Evolutionary conservation across 2,888 invertebrate species (phyloP).

Genomic region (Brenthis hecate): DNA sequence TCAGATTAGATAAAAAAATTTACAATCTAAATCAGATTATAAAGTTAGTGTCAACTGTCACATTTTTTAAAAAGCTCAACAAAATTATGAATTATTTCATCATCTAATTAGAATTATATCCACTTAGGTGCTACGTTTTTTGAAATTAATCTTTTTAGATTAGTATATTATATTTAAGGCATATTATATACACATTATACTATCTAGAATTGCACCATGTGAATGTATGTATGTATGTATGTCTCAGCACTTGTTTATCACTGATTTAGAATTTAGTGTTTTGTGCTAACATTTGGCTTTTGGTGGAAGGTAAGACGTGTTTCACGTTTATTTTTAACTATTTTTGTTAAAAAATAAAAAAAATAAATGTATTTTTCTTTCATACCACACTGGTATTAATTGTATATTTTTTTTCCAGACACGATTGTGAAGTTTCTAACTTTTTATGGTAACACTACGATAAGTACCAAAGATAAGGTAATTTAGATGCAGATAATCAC

Average conservation of each 20-base stretch:
- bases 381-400: slow-evolving; percentile 1
- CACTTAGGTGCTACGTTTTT: too few species aligned
- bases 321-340: slow-evolving; percentile 11
- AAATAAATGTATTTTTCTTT: not conserved
- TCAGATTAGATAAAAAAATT: too few species aligned
- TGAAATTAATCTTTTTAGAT: too few species aligned
- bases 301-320: slow-evolving; percentile 33
- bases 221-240: not conserved
- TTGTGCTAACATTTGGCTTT: slow-evolving; percentile 34
- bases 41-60: too few species aligned
- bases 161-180: too few species aligned
- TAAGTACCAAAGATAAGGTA: slow-evolving; percentile 30
- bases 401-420: slow-evolving; percentile 39
- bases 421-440: slow-evolving; percentile 34
- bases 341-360: not conserved
- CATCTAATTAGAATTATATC: too few species aligned
- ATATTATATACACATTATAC: not conserved
- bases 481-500: slow-evolving; percentile 48
- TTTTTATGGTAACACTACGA: not conserved
- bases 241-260: slow-evolving; percentile 19
- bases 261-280: slow-evolving; percentile 11
- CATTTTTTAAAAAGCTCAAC: too few species aligned
- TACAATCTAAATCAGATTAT: too few species aligned
- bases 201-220: slow-evolving; percentile 1
- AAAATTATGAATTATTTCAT: too few species aligned